A percentile compares a stretch with the other conserved stretches of the same genome.
phyloP scores from a whole-genome alignment of 2,888 invertebrate genomes.

The Halocaridina rubra region DNA sequence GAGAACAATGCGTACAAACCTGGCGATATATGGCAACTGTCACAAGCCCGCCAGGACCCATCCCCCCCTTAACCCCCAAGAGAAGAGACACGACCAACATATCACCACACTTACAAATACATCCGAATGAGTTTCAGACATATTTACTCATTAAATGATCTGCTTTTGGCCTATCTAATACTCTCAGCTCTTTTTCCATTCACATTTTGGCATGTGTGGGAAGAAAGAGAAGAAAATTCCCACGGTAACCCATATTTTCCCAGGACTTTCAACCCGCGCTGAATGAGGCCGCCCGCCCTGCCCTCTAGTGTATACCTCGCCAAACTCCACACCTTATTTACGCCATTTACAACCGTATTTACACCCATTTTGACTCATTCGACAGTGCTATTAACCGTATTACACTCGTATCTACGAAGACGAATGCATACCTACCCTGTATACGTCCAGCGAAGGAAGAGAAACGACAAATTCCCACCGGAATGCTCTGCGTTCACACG shows the following conservation, averaged over 20 bases:
- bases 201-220: slow-evolving; percentile 20
- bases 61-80: background rate
- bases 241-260: slow-evolving; percentile 61
- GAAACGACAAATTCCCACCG: slow-evolving; percentile 55
- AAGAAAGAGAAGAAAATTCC: slow-evolving; percentile 50
- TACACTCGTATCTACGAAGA: background rate
- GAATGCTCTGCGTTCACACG: slow-evolving; percentile 53
- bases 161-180: background rate
- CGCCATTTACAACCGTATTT: slow-evolving; percentile 40
- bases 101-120: background rate
- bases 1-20: too few relatives aligned
- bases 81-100: slow-evolving; percentile 18
- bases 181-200: slow-evolving; percentile 5
- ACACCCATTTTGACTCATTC: background rate
- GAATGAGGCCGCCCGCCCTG: slow-evolving; percentile 54
- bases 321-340: slow-evolving; percentile 41
- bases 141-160: background rate
- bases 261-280: slow-evolving; percentile 54
- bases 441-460: background rate
- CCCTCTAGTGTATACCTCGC: slow-evolving; percentile 50
- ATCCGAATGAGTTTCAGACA: background rate
- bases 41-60: background rate
- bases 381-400: too few relatives aligned
- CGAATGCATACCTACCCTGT: background rate
- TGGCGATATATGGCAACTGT: slow-evolving; percentile 12